Evolutionary conservation across 2,113 vertebrate species (phyloP), one percentile per base, ranked within the genome.

Genomic region (Centrocercus urophasianus): DNA sequence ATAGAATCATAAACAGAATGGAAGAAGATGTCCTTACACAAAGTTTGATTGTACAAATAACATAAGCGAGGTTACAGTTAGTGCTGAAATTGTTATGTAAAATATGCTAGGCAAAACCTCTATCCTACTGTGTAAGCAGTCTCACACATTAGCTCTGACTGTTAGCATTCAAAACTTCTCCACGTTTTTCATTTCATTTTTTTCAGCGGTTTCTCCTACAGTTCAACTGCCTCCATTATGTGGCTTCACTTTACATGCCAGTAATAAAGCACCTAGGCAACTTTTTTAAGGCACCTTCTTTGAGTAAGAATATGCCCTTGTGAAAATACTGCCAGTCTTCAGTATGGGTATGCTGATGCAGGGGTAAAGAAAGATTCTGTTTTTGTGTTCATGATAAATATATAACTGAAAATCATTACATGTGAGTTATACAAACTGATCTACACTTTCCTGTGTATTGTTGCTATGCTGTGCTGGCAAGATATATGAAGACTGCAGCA

Each of bases 311-410:
- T 21, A 34, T 50, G 3, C 6, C 34, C 54, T 76, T 80, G 11
- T 65, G 43, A 57, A 76, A 80, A 60, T 63, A 2, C 7, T 75
- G 28, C 0, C 14, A 34, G 6, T 59, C n/a, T 59, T 78, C n/a
- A 64, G 13, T 16, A 15, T 15, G 7, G 2, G 2, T 75, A 6
- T 22, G 6, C 27, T 1, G 2, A 10, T 5, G 8, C 14, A 73
- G 3, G 4, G 3, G 2, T 5, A 6, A 10, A 4, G 2, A 2
- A 4, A 54, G 10, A 40, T 43, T 71, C 20, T 81, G 3, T n/a
- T 78, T 78, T 59, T 11, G 15, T 56, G 83, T 69, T 50, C 34
- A 6, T 50, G 34, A 2, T 28, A 45, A 60, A 6, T 79, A 50
- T 7, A 13, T 8, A 21, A 18, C 4, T 5, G 3, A 61, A 61